Conservation (phyloP, 2,888 invertebrate species). For the Zaprionus bogoriensis region DNA sequence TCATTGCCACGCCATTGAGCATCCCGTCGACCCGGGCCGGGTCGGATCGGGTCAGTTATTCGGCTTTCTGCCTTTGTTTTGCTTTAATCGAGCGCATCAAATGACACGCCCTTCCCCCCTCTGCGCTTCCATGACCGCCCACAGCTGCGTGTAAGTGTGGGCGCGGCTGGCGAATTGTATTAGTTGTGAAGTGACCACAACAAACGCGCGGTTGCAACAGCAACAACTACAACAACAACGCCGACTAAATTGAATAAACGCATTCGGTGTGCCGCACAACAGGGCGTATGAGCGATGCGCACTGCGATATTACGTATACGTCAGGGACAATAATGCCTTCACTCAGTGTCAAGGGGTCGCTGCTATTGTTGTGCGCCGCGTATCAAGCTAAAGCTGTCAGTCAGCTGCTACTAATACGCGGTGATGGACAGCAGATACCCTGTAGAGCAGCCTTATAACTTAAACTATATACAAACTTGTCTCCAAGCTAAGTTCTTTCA, state of each 20-base stretch:
- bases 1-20: slow-evolving; percentile 66
- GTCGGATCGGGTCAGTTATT: slow-evolving; percentile 29
- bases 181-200: slow-evolving; percentile 33
- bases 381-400: neutral
- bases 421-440: slow-evolving; percentile 6
- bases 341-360: slow-evolving; percentile 54
- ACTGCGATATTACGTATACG: slow-evolving; percentile 67
- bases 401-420: too few species aligned
- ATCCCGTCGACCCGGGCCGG: slow-evolving; percentile 10
- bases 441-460: too few species aligned
- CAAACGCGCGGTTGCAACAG: neutral
- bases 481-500: too few species aligned
- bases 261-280: slow-evolving; percentile 6
- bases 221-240: slow-evolving; percentile 4
- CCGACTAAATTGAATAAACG: neutral
- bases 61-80: neutral
- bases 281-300: slow-evolving; percentile 56
- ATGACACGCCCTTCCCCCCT: too few species aligned
- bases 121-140: slow-evolving; percentile 3
- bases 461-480: too few species aligned
- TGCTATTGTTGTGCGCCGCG: neutral
- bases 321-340: slow-evolving; percentile 16
- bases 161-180: slow-evolving; percentile 33
- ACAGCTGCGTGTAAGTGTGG: slow-evolving; percentile 28
- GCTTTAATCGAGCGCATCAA: slow-evolving; percentile 65